A percentile compares a stretch with the other conserved stretches of the same genome.
Evolutionary conservation across 2,888 invertebrate species (phyloP).

Genomic region (Stramonita haemastoma): DNA sequence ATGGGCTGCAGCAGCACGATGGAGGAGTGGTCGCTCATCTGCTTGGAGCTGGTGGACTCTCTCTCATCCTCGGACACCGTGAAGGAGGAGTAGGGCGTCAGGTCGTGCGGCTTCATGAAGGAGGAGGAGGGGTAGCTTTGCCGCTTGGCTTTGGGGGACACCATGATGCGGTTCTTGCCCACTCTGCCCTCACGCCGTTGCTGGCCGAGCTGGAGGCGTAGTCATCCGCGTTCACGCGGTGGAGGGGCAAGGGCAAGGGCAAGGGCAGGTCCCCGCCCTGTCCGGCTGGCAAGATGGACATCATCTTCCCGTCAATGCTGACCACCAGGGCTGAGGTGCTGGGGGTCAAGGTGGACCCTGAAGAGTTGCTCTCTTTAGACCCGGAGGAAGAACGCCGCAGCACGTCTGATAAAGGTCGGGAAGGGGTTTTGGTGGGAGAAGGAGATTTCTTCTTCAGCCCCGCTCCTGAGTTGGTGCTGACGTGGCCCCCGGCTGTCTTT

Average conservation of each 20-base stretch:
- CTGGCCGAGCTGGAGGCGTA: neutral
- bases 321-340: slow-evolving; percentile 64
- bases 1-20: slow-evolving; percentile 69
- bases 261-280: slow-evolving; percentile 29
- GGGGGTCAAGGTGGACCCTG: slow-evolving; percentile 67
- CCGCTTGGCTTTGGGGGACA: slow-evolving; percentile 36
- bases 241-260: slow-evolving; percentile 31
- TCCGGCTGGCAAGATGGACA: slow-evolving; percentile 63
- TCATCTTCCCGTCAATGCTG: slow-evolving; percentile 70
- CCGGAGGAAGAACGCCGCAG: slow-evolving; percentile 62
- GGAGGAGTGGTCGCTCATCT: slow-evolving; percentile 69
- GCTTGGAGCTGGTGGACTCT: slow-evolving; percentile 68
- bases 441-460: slow-evolving; percentile 47
- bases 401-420: slow-evolving; percentile 46
- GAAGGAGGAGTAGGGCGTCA: slow-evolving; percentile 23
- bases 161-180: slow-evolving; percentile 12
- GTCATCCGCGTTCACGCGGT: slow-evolving; percentile 35
- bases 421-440: slow-evolving; percentile 50
- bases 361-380: slow-evolving; percentile 63
- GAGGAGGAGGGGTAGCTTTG: slow-evolving; percentile 36
- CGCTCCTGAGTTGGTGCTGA: neutral
- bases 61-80: slow-evolving; percentile 64
- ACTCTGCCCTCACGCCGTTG: slow-evolving; percentile 32
- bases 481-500: slow-evolving; percentile 38
- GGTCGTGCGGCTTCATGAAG: slow-evolving; percentile 31